A percentile compares a stretch with the other conserved stretches of the same genome.
Conservation (phyloP, 2,888 invertebrate species). For the Xanthia togata region DNA sequence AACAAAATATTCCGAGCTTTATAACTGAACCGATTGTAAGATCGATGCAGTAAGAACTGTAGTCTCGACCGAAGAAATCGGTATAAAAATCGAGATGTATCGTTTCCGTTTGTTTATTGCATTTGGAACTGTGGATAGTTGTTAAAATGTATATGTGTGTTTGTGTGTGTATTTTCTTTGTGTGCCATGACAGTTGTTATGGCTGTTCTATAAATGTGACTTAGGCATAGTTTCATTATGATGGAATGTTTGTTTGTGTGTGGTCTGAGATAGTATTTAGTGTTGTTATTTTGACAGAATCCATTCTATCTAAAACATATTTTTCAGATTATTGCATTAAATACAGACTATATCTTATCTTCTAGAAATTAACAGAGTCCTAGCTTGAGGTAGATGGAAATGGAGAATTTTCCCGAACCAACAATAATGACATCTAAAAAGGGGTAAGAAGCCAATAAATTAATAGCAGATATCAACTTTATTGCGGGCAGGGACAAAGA, state of each 20-base stretch:
- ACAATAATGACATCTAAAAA: constrained; percentile 1
- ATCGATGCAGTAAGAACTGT: constrained; percentile 71
- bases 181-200: constrained; percentile 63
- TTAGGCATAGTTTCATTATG: constrained; percentile 37
- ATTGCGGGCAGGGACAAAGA: constrained; percentile 67
- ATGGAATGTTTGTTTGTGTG: constrained; percentile 34
- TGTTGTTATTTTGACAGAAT: constrained; percentile 2
- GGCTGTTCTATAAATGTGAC: constrained; percentile 62
- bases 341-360: too few relatives aligned
- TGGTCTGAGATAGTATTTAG: background rate
- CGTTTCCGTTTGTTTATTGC: constrained; percentile 81
- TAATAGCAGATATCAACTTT: constrained; percentile 55
- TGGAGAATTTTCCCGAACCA: background rate
- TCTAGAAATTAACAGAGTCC: background rate
- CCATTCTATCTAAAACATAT: background rate
- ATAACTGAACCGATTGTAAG: constrained; percentile 66
- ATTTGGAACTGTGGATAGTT: constrained; percentile 76
- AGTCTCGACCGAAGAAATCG: constrained; percentile 67
- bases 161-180: constrained; percentile 58
- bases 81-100: constrained; percentile 81
- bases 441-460: constrained; percentile 55
- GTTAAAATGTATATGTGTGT: constrained; percentile 71
- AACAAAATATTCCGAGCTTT: constrained; percentile 39
- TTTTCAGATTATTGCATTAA: background rate
- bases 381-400: background rate